phyloP scores from a whole-genome alignment of 35 echinoderm and acorn worm genomes.

The Hemicentrotus pulcherrimus region DNA sequence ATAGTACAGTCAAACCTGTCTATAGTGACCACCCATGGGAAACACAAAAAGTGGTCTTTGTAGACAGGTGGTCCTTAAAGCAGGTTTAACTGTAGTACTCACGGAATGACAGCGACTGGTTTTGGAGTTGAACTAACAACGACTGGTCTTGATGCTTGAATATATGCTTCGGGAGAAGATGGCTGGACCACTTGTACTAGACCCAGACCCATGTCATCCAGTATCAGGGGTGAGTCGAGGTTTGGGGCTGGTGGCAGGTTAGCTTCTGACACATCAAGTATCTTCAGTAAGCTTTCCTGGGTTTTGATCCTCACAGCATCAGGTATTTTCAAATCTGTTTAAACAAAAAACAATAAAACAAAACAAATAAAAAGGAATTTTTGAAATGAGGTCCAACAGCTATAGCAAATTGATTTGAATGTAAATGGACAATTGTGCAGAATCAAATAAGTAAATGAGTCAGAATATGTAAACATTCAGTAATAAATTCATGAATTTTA shows the following conservation, averaged over 20 bases:
- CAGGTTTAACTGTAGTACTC: no score
- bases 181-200: background rate
- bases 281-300: background rate
- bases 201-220: background rate
- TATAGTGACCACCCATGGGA: no score
- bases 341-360: background rate
- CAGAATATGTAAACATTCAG: background rate
- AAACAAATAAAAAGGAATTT: background rate
- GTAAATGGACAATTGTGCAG: background rate
- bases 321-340: background rate
- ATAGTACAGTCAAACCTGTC: no score
- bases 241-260: background rate
- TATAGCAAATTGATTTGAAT: background rate
- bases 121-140: background rate
- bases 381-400: background rate
- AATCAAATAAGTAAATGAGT: background rate
- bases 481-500: background rate
- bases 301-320: background rate
- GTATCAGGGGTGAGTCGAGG: background rate
- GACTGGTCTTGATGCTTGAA: background rate
- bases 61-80: no score
- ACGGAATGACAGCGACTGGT: background rate
- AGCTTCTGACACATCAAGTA: constrained; percentile 22
- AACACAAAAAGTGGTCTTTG: no score
- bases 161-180: background rate